phyloP scores from a whole-genome alignment of 2,113 vertebrate species.

The Menura novaehollandiae region DNA sequence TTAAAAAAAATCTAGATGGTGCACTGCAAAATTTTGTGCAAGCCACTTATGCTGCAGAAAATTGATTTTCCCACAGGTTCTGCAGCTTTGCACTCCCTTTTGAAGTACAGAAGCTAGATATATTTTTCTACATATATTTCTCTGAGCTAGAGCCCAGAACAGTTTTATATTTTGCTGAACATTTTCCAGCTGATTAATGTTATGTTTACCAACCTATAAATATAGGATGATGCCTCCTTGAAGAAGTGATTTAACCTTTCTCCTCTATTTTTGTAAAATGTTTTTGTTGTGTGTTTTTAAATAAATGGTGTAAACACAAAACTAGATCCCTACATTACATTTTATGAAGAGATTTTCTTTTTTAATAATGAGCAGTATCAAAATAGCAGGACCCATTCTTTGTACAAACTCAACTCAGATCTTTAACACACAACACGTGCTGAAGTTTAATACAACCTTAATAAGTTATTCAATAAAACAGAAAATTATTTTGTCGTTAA shows the following conservation, averaged over 20 bases:
- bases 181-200: constrained; percentile 59
- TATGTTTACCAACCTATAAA: constrained; percentile 50
- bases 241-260: constrained; percentile 33
- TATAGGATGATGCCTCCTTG: constrained; percentile 1
- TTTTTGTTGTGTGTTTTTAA: neutral
- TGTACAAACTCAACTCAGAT: neutral
- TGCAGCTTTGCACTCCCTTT: constrained; percentile 47
- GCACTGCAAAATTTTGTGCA: constrained; percentile 1
- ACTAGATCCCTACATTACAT: neutral
- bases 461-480: neutral
- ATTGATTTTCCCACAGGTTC: constrained; percentile 63
- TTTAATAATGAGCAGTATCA: neutral
- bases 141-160: constrained; percentile 29
- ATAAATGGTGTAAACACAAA: neutral
- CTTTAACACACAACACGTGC: neutral
- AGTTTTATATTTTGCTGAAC: constrained; percentile 15
- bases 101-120: constrained; percentile 50
- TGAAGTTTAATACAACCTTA: neutral
- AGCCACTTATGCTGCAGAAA: constrained; percentile 33
- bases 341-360: neutral
- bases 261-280: constrained; percentile 2
- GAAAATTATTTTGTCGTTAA: neutral
- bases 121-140: constrained; percentile 46
- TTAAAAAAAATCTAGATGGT: neutral
- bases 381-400: neutral